Base-by-base conservation (phyloP, 2,888 invertebrate genomes). In the Tetramorium bicarinatum region DNA sequence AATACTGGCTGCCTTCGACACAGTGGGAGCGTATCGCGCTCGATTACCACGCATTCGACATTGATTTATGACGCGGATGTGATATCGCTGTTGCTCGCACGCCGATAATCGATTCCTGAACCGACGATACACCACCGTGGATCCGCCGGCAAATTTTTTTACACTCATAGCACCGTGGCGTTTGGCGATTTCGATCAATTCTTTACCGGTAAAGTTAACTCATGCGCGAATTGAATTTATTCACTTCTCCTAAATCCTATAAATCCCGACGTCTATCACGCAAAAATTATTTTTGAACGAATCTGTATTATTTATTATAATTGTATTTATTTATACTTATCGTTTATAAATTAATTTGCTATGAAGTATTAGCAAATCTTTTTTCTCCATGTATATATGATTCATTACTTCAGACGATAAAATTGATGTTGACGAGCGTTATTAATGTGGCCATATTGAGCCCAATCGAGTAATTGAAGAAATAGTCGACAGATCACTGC, bases 1-100 rank as follows among this genome's bases (percentile, higher is more conserved):
- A 94, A 94, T 94, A 93, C 93, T 88, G 89, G 89, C 91, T 91
- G 90, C 91, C 91, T 83, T 85, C 90, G 91, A 92, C 91, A 89
- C 91, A 87, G 87, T 89, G 89, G 61, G 82, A 85, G 77, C 88
- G 85, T 86, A 87, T 86, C 92, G 67, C 91, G 90, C 91, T 93
- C 93, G 93, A 93, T 93, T 94, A 93, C 87, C 92, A 91, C 90
- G 91, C 85, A 90, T 91, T 90, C 92, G 94, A 93, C 94, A 90
- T 92, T 93, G 94, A 94, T 94, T 92, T 93, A 93, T 93, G 91
- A 90, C 88, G 84, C 82, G 85, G 88, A 91, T 90, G 90, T 90
- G 92, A 89, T 88, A 87, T 88, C 90, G 89, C 62, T 87, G 85
- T 89, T 90, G 79, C 77, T 76, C 82, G 83, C 56, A 47, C 85